Evolutionary conservation across 1,140 invertebrate genomes (phyloP), one percentile per base, ranked within the genome.

Genomic region (Agrilus planipennis): DNA sequence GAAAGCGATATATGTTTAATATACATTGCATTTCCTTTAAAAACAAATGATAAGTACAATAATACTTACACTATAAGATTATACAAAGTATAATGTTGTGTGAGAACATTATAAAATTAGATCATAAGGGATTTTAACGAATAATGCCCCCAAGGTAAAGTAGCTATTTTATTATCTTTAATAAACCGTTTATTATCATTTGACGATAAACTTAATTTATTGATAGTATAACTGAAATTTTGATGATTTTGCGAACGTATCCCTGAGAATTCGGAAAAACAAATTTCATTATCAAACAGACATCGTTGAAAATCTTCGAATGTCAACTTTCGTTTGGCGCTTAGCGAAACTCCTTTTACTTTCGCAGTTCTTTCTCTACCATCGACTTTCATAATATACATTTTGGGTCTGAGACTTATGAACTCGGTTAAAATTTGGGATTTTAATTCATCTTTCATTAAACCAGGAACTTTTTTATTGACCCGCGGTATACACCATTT

Each of bases 401-500:
- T 57, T 54, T 71, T 71, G 12, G 59, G 43, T 39, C 54, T 46
- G 30, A 68, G 39, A 7, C 61, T 62, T 30, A 65, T 40, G 55
- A 60, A 70, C 48, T 62, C 54, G 7, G 32, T 45, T 31, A 69
- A 55, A 22, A 60, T 50, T 38, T 41, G 41, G 7, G 60, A 60
- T 44, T 53, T 56, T 16, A 51, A 51, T 53, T 72, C 68, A 57
- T 69, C 66, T 53, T 69, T 72, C 46, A 70, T 62, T 52, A 66
- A 61, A 5, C 68, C 65, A 3, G 65, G 16, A 3, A 65, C 57
- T 45, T 72, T 71, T 49, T 67, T 68, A 46, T 70, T 69, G 22
- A 39, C 38, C 37, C 35, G 34, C 7, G 52, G 51, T 7, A 60
- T 58, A 19, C 42, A 41, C 39, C 51, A 54, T 16, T 42, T 29